Conservation (phyloP, 2,888 invertebrate genomes). For the Pristionchus arcanus region DNA sequence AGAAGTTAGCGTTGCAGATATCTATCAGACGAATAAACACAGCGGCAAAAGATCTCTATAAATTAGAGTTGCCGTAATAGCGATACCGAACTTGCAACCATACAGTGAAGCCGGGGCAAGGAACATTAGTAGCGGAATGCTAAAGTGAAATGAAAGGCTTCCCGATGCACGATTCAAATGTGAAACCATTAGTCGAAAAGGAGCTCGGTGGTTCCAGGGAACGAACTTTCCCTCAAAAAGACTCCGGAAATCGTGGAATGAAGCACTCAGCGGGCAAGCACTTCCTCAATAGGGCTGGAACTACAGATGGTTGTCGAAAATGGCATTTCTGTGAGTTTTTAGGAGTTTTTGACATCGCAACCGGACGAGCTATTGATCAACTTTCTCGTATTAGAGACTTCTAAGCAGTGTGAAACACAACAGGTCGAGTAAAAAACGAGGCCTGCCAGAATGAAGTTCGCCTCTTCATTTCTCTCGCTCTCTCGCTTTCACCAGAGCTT, state of each 20-base stretch:
- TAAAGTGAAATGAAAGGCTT: background rate
- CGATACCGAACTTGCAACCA: background rate
- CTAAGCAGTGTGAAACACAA: no score
- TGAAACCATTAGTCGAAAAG: background rate
- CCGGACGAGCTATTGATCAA: no score
- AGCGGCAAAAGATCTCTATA: background rate
- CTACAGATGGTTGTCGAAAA: background rate
- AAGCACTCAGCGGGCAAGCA: no score
- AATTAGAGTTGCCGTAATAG: background rate
- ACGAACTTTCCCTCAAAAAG: background rate
- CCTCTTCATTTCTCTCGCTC: no score
- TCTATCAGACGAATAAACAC: background rate
- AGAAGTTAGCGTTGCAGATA: background rate
- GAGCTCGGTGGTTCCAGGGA: background rate
- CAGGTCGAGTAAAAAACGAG: no score
- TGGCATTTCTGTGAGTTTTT: no score
- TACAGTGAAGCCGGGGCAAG: background rate
- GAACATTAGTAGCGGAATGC: background rate
- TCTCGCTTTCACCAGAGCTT: no score
- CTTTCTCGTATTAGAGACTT: no score
- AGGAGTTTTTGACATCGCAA: background rate
- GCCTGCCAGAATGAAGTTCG: no score
- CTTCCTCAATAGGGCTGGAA: background rate
- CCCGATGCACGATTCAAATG: background rate
- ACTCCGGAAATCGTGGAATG: background rate